These are phyloP conservation scores for Siniperca obscura DNA, from an alignment of 2,797 vertebrate species.

Conservation along the genomic window DNA sequence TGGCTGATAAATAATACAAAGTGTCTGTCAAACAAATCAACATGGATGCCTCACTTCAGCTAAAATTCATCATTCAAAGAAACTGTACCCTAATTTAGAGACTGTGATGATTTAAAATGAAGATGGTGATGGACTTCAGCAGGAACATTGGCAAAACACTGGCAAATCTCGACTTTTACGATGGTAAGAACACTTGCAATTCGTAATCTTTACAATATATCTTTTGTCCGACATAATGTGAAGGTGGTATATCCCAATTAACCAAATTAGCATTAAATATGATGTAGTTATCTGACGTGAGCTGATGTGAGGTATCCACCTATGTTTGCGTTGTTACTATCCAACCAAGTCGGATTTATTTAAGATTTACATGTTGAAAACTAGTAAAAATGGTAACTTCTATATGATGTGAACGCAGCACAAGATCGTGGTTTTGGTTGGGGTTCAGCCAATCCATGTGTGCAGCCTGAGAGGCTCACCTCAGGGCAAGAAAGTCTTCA, in stretches of 20 bases:
- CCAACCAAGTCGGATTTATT: neutral
- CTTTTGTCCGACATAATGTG: neutral
- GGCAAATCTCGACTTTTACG: neutral
- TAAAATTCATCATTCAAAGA: neutral
- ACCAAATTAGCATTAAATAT: neutral
- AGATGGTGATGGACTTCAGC: neutral
- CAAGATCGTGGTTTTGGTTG: neutral
- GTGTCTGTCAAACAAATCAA: neutral
- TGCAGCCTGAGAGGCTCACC: neutral
- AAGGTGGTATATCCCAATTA: neutral
- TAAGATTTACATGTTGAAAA: neutral
- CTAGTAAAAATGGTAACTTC: neutral
- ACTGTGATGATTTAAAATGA: neutral
- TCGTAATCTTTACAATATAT: neutral
- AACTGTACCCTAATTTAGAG: neutral
- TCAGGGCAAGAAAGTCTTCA: conserved; percentile 18
- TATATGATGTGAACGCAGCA: neutral
- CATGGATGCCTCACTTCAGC: neutral
- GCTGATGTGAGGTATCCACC: neutral
- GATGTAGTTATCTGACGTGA: neutral
- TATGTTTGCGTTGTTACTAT: neutral
- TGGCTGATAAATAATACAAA: neutral
- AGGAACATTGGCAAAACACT: neutral
- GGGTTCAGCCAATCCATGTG: conserved; percentile 3
- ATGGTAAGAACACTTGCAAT: neutral